These are phyloP conservation scores for Dryomyza anilis DNA, from an alignment of 2,888 invertebrate genomes.

Conservation along the genomic window DNA sequence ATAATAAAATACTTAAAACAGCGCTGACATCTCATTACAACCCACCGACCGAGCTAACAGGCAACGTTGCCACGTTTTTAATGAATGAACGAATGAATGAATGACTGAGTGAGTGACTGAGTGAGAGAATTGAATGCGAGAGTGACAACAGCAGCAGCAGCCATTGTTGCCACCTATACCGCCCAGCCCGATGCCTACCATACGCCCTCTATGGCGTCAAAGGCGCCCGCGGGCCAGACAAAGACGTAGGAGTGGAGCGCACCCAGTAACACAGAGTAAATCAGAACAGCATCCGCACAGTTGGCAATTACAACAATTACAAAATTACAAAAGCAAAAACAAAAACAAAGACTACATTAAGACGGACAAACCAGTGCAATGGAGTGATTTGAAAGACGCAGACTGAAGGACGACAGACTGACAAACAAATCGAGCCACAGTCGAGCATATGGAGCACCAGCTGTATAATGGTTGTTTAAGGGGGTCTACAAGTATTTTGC, in stretches of 20 bases:
- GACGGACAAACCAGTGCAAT: too few relatives aligned
- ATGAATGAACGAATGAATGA: conserved; percentile 19
- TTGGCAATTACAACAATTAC: conserved; percentile 16
- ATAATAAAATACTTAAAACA: conserved; percentile 39
- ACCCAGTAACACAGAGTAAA: background rate
- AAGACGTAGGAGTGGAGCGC: background rate
- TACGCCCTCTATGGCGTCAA: background rate
- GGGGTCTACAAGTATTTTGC: background rate
- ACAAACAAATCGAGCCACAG: background rate
- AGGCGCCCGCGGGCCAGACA: background rate
- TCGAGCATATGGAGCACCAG: background rate
- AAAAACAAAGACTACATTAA: background rate
- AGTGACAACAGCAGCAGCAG: background rate
- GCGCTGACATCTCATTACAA: conserved; percentile 51
- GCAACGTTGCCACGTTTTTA: conserved; percentile 7
- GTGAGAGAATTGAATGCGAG: background rate
- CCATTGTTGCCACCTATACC: background rate
- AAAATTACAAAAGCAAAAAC: conserved; percentile 5
- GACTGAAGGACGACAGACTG: background rate
- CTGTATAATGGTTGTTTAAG: background rate
- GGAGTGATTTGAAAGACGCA: too few relatives aligned
- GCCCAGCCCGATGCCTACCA: background rate
- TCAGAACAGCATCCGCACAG: background rate
- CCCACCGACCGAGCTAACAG: background rate
- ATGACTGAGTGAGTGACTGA: too few relatives aligned